phyloP scores from a whole-genome alignment of 2,113 vertebrate genomes.

The Hippolais icterina region DNA sequence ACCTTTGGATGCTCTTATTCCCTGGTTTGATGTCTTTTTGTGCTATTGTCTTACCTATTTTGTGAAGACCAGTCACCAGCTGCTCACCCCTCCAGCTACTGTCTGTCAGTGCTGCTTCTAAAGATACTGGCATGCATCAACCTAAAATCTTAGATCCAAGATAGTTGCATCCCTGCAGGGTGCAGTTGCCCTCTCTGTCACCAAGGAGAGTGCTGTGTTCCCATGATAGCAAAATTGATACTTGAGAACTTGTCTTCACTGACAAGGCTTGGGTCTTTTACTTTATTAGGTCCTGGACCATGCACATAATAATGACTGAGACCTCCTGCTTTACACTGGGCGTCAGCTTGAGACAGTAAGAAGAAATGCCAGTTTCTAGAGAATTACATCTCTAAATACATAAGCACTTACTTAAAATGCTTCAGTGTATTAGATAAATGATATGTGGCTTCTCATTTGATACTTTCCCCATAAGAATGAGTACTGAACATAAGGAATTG shows the following conservation, averaged over 20 bases:
- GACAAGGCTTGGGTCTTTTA: not conserved
- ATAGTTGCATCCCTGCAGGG: slow-evolving; percentile 55
- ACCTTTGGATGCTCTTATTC: slow-evolving; percentile 59
- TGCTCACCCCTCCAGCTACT: slow-evolving; percentile 64
- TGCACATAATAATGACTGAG: not conserved
- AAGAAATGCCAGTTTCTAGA: not conserved
- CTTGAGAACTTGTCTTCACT: not conserved
- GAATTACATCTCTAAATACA: not conserved
- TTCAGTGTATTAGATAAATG: not conserved
- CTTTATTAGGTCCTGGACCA: not conserved
- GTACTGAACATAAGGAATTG: not conserved
- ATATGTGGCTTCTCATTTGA: not conserved
- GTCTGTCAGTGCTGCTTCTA: slow-evolving; percentile 41
- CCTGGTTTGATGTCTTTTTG: slow-evolving; percentile 48
- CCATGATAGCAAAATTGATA: not conserved
- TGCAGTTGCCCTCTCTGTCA: slow-evolving; percentile 38
- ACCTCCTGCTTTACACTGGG: not conserved
- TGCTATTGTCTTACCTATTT: slow-evolving; percentile 54
- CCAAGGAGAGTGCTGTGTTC: slow-evolving; percentile 47
- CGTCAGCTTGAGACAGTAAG: not conserved
- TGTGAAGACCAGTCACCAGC: slow-evolving; percentile 56
- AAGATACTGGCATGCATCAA: slow-evolving; percentile 52
- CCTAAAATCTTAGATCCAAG: slow-evolving; percentile 33
- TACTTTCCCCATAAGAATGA: not conserved
- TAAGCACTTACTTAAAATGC: not conserved